phyloP scores from a whole-genome alignment of 2,797 vertebrate genomes.

The Halcyon badia region DNA sequence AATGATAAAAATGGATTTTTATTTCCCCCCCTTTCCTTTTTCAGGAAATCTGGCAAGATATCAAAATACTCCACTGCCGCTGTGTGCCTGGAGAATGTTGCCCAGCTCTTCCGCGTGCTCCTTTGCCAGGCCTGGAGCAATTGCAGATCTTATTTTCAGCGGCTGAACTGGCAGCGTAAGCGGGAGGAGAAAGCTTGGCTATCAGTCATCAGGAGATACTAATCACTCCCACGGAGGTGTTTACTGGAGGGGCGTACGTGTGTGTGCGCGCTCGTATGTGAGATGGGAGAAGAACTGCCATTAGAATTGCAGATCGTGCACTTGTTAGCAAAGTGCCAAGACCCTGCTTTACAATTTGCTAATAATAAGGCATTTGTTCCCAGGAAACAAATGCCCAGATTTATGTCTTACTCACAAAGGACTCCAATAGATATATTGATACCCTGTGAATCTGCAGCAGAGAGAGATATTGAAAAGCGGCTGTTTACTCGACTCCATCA shows the following conservation, averaged over 20 bases:
- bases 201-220: constrained; percentile 37
- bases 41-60: constrained; percentile 9
- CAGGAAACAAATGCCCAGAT: constrained; percentile 34
- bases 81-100: background rate
- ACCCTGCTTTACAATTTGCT: constrained; percentile 39
- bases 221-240: constrained; percentile 43
- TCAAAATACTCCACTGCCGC: background rate
- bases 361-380: constrained; percentile 58
- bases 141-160: constrained; percentile 2
- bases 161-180: background rate
- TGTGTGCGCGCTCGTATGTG: background rate
- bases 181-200: background rate
- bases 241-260: background rate
- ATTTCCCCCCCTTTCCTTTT: background rate
- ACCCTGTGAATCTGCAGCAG: constrained; percentile 15
- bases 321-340: constrained; percentile 42
- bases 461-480: background rate
- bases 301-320: constrained; percentile 59
- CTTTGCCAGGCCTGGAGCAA: constrained; percentile 24
- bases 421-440: constrained; percentile 71
- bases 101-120: background rate
- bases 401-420: constrained; percentile 55
- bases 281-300: constrained; percentile 18
- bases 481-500: constrained; percentile 47
- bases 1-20: background rate